Conservation (phyloP, 2,888 invertebrate genomes). For the Chalcosyrphus nemorum region DNA sequence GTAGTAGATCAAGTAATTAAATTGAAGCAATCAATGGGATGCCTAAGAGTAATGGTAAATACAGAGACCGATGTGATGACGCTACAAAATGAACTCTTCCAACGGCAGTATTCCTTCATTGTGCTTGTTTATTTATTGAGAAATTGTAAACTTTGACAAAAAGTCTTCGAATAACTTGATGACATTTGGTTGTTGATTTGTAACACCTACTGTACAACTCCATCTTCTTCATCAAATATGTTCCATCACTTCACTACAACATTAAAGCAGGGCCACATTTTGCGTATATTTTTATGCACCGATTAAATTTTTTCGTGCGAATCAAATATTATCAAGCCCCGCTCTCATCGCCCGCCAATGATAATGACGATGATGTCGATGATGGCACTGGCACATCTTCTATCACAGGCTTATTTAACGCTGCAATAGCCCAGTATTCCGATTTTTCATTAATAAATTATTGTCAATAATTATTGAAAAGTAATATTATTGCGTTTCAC, state of each 20-base stretch:
- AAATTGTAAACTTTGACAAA: too few species aligned
- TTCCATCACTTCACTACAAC: background rate
- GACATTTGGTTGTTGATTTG: background rate
- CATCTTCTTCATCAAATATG: too few species aligned
- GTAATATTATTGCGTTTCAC: constrained; percentile 51
- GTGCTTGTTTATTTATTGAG: too few species aligned
- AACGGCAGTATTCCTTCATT: too few species aligned
- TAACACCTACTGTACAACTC: background rate
- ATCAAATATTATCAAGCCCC: constrained; percentile 27
- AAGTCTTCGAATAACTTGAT: too few species aligned
- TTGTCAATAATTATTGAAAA: constrained; percentile 58
- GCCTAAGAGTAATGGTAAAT: too few species aligned
- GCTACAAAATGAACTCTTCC: too few species aligned
- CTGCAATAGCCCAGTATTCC: background rate
- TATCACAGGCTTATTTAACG: constrained; percentile 4
- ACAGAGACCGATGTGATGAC: too few species aligned
- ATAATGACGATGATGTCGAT: too few species aligned
- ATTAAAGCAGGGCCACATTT: background rate
- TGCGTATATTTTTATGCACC: background rate
- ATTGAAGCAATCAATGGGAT: too few species aligned
- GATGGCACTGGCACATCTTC: constrained; percentile 24
- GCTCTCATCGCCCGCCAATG: background rate
- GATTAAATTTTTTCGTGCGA: constrained; percentile 16
- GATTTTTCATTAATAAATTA: constrained; percentile 47
- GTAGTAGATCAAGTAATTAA: too few species aligned